Evolutionary conservation across 2,888 invertebrate genomes (phyloP).

Genomic region (Pimpla rufipes): DNA sequence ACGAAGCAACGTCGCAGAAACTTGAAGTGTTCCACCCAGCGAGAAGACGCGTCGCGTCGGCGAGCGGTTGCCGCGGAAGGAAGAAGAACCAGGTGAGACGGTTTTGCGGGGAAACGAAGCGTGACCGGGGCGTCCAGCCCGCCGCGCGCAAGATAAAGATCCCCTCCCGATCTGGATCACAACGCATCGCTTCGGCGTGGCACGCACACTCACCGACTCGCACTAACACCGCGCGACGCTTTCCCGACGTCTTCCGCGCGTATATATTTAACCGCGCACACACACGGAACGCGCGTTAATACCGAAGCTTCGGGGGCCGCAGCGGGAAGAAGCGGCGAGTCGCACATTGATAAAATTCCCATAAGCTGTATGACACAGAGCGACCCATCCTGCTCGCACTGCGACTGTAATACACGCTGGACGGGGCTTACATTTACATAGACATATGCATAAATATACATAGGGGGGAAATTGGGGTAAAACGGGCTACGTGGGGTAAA

Average conservation of each 20-base stretch:
- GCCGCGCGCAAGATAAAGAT: constrained; percentile 81
- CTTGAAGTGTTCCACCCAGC: neutral
- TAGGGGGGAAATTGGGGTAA: too few relatives aligned
- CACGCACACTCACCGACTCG: constrained; percentile 70
- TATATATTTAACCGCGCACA: neutral
- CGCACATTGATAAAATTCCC: constrained; percentile 36
- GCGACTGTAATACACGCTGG: neutral
- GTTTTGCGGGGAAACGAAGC: constrained; percentile 82
- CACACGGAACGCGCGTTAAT: neutral
- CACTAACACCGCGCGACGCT: constrained; percentile 7
- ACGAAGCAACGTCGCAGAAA: neutral
- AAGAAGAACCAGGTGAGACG: constrained; percentile 83
- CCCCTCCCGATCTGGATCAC: constrained; percentile 83
- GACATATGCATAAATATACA: too few relatives aligned
- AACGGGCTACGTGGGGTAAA: too few relatives aligned
- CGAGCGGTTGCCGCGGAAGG: constrained; percentile 53
- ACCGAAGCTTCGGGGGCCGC: neutral
- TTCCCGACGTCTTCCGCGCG: constrained; percentile 7
- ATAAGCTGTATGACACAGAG: constrained; percentile 17
- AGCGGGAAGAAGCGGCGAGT: neutral
- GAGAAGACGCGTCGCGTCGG: neutral
- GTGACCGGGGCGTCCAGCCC: constrained; percentile 80
- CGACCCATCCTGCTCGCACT: constrained; percentile 6
- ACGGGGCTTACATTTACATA: neutral
- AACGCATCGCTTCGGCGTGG: constrained; percentile 76